phyloP scores from a whole-genome alignment of 2,888 invertebrate genomes.

The Leptarthrus brevirostris region DNA sequence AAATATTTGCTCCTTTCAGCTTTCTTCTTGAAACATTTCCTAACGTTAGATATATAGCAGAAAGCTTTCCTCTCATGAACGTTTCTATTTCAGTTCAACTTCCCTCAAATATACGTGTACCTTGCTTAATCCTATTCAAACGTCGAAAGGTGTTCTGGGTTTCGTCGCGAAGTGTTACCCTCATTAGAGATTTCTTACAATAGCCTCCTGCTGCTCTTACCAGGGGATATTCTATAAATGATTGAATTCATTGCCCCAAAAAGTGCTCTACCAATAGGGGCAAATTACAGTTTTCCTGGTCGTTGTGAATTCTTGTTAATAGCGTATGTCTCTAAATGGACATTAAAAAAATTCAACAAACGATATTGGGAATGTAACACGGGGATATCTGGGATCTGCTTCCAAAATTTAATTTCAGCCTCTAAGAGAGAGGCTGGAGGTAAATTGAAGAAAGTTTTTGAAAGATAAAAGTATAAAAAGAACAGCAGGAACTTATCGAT shows the following conservation, averaged over 20 bases:
- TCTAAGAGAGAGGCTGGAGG: neutral
- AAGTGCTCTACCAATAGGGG: neutral
- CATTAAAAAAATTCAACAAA: constrained; percentile 12
- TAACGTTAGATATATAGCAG: constrained; percentile 38
- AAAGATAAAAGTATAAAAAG: neutral
- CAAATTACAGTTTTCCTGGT: constrained; percentile 23
- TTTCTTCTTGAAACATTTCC: constrained; percentile 31
- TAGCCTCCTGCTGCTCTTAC: constrained; percentile 31
- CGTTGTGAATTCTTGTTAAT: constrained; percentile 43
- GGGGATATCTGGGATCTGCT: neutral
- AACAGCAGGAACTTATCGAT: constrained; percentile 38
- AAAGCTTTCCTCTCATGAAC: constrained; percentile 11
- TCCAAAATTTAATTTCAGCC: neutral
- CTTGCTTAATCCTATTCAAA: constrained; percentile 49
- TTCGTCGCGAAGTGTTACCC: constrained; percentile 41
- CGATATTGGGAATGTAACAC: constrained; percentile 6
- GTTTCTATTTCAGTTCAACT: constrained; percentile 47
- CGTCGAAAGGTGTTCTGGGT: constrained; percentile 31
- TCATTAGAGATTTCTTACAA: constrained; percentile 47
- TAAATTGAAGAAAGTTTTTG: neutral
- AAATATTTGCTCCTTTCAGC: constrained; percentile 46
- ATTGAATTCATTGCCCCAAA: constrained; percentile 35
- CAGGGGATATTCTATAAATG: constrained; percentile 19
- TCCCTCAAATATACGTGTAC: constrained; percentile 32
- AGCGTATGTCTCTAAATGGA: constrained; percentile 36